Base-by-base conservation (phyloP, 2,888 invertebrate species). In the Acleris laterana region DNA sequence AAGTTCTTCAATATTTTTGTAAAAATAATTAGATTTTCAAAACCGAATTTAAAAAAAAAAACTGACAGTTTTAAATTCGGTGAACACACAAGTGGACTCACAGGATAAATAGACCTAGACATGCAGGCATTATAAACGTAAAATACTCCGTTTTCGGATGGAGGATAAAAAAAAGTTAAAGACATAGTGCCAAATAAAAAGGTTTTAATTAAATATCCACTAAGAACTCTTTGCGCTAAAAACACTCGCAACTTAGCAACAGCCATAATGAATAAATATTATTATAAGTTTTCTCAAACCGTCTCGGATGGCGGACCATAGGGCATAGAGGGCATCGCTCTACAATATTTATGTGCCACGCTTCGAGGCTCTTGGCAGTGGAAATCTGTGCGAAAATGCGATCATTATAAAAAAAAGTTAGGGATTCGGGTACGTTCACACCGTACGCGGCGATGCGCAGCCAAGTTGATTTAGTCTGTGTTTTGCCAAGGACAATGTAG, bases 311-410 rank as follows among this genome's bases (percentile, higher is more conserved):
- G 74, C 71, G 70, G 74, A 66, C 73, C 81, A 73, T 74, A 77
- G 81, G 82, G 82, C 81, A 82, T 84, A 84, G 82, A 70, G 87
- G 84, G 83, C 84, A 83, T 82, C 83, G 84, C 79, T 78, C 85
- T 84, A 82, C 77, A 75, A 74, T 81, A 79, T 81, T 81, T 77
- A 83, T 80, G 80, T 75, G 78, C 73, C 77, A 83, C 82, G 84
- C 78, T 82, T 77, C 79, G 80, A 72, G 71, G 72, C 74, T 74
- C 73, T 74, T 70, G 74, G 68, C 74, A 63, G 70, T 70, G 74
- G 74, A 77, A 78, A 75, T 74, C 71, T 68, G 71, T 72, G 75
- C 75, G 71, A 72, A 71, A 73, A 70, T 68, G 58, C 9, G 19
- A 51, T 50, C 59, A 44, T 63, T 62, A 25, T 25, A 51, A 48